Percentiles rank a stretch among this genome's conserved stretches.
phyloP scores from a whole-genome alignment of 2,888 invertebrate genomes.

The Eupithecia abbreviata region DNA sequence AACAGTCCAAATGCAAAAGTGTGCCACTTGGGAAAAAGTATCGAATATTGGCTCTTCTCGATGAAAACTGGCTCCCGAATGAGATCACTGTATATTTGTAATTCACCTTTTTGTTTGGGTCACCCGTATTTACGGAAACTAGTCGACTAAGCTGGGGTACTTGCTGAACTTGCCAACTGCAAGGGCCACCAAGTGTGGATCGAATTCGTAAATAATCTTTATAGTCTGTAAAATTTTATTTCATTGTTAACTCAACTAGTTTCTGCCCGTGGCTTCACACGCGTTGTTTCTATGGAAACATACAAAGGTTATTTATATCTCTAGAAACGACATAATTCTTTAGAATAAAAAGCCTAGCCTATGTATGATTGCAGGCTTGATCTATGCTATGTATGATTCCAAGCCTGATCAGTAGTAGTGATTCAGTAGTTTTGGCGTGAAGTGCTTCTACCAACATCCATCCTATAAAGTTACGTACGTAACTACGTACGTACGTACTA shows the following conservation, averaged over 20 bases:
- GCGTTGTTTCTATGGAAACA: too few species aligned
- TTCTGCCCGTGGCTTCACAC: too few species aligned
- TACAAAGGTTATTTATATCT: too few species aligned
- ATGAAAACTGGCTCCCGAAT: constrained; percentile 66
- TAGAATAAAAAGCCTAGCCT: too few species aligned
- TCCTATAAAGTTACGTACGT: too few species aligned
- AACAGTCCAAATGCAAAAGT: constrained; percentile 77
- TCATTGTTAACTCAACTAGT: not conserved
- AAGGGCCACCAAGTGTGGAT: not conserved
- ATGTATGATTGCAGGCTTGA: too few species aligned
- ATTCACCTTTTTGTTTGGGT: constrained; percentile 57
- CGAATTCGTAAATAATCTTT: not conserved
- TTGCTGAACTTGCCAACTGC: constrained; percentile 31
- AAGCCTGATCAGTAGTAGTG: too few species aligned
- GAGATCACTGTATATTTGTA: constrained; percentile 66
- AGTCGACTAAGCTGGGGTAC: constrained; percentile 37
- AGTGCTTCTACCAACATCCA: too few species aligned
- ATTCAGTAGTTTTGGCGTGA: too few species aligned
- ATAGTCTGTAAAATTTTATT: not conserved
- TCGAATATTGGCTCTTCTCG: constrained; percentile 72
- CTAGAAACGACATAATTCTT: too few species aligned
- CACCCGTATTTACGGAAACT: constrained; percentile 43
- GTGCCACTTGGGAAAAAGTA: constrained; percentile 71
- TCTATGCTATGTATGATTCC: too few species aligned
- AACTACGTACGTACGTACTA: too few species aligned